phyloP scores from a whole-genome alignment of 2,888 invertebrate genomes.

The Drosophila lutescens region DNA sequence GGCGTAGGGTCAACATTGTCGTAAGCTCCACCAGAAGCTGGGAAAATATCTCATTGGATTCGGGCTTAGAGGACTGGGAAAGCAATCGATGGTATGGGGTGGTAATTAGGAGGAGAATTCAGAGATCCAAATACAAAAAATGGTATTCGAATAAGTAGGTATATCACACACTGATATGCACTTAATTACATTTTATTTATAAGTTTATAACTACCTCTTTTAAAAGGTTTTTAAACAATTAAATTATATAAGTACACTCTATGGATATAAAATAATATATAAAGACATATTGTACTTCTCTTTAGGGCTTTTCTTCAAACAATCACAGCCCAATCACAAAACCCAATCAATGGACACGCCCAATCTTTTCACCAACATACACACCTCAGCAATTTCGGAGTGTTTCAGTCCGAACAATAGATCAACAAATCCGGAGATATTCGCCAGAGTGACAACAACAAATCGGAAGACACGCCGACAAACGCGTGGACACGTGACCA shows the following conservation, averaged over 20 bases:
- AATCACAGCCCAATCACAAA: not conserved
- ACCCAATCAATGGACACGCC: slow-evolving; percentile 40
- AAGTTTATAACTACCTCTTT: too few species aligned
- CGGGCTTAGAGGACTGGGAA: slow-evolving; percentile 9
- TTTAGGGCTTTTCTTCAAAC: not conserved
- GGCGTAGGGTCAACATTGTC: slow-evolving; percentile 55
- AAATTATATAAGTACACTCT: too few species aligned
- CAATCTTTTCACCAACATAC: slow-evolving; percentile 29
- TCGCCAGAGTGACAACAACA: slow-evolving; percentile 72
- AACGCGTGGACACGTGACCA: slow-evolving; percentile 75
- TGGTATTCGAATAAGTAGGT: too few species aligned
- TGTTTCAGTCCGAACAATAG: slow-evolving; percentile 51
- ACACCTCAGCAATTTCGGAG: slow-evolving; percentile 51
- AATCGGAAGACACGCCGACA: slow-evolving; percentile 74
- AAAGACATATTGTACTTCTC: too few species aligned
- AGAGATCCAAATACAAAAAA: not conserved
- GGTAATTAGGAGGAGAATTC: slow-evolving; percentile 24
- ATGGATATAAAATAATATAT: too few species aligned
- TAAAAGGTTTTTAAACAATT: too few species aligned
- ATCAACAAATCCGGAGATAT: slow-evolving; percentile 57
- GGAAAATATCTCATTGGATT: slow-evolving; percentile 7
- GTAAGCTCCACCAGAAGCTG: slow-evolving; percentile 22
- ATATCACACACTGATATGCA: too few species aligned
- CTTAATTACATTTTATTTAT: too few species aligned
- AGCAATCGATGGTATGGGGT: slow-evolving; percentile 35